Evolutionary conservation across 2,113 vertebrate genomes (phyloP).

Genomic region (Phalacrocorax carbo): DNA sequence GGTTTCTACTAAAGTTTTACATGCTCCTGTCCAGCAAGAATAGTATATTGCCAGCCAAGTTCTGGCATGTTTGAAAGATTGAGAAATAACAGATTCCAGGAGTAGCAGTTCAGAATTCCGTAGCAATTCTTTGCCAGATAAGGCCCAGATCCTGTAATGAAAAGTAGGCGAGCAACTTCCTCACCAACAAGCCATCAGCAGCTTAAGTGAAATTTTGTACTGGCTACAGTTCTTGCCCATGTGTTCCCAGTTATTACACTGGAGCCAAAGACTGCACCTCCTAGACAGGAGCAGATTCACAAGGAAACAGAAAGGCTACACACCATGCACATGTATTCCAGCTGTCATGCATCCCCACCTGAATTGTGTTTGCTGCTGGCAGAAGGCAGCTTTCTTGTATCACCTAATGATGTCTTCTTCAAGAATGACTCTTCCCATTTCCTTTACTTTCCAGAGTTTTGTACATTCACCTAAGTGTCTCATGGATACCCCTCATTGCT

Average conservation of each 20-base stretch:
- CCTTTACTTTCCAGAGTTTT: not conserved
- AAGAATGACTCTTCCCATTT: not conserved
- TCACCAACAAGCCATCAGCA: not conserved
- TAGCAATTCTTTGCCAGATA: not conserved
- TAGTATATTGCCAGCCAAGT: not conserved
- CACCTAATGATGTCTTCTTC: not conserved
- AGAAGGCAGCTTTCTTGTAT: not conserved
- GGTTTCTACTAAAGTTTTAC: not conserved
- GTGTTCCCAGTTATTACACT: not conserved
- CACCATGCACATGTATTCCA: not conserved
- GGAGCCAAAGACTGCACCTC: not conserved
- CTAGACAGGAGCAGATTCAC: not conserved
- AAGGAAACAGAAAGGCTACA: not conserved
- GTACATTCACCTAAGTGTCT: not conserved
- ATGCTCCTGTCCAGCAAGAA: not conserved
- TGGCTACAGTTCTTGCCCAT: not conserved
- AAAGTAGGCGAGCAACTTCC: not conserved
- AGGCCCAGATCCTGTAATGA: not conserved
- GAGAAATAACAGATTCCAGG: slow-evolving; percentile 14
- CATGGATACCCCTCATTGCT: not conserved
- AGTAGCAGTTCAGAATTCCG: not conserved
- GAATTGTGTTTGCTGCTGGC: not conserved
- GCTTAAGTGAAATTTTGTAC: not conserved
- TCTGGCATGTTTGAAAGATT: not conserved
- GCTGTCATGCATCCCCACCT: not conserved